Base-by-base conservation (phyloP, 1,140 invertebrate species). In the Arctopsyche grandis region DNA sequence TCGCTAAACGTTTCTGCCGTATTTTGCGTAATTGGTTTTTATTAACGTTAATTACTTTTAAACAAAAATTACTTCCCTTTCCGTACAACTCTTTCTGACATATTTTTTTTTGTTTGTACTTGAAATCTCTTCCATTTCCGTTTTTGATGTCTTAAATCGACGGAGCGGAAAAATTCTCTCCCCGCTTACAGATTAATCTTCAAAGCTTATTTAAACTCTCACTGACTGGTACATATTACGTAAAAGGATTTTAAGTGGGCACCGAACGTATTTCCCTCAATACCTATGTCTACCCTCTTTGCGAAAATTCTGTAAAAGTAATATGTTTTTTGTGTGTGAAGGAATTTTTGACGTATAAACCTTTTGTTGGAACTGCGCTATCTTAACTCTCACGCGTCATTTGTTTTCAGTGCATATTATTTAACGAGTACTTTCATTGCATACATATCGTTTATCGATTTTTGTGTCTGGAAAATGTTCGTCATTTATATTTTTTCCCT, bases 231-330 rank as follows among this genome's bases (percentile, higher is more conserved):
- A 60, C 56, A 60, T 21, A 60, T 60, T 60, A 60, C 56, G 56
- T 60, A 60, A 60, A 60, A 60, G 56, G 56, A 60, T 60, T 60
- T 60, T 21, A 60, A 60, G 56, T 21, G 16, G 56, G 56, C 56
- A 19, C 14, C 56, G 56, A 60, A 60, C 16, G 56, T 16, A 60
- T 60, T 21, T 19, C 56, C 56, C 16, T 21, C 1, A 60, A 60
- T 60, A 60, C 56, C 16, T 21, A 60, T 60, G 56, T 60, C 56
- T 60, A 60, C 56, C 56, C 56, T 60, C 5, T 60, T 60, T 21
- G 3, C 29, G 29, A 1, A 38, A 38, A 38, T 4, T 7, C 29
- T 7, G 29, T n/a, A 38, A 38, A 38, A 38, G 29, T 38, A 4
- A 4, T 38, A 4, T 38, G 3, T 38, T 38, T 38, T 38, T 38